Percentiles rank a stretch among this genome's conserved stretches.
These are phyloP conservation scores for Poeciliopsis turrubarensis DNA, from an alignment of 2,113 vertebrate genomes.

Conservation along the genomic window DNA sequence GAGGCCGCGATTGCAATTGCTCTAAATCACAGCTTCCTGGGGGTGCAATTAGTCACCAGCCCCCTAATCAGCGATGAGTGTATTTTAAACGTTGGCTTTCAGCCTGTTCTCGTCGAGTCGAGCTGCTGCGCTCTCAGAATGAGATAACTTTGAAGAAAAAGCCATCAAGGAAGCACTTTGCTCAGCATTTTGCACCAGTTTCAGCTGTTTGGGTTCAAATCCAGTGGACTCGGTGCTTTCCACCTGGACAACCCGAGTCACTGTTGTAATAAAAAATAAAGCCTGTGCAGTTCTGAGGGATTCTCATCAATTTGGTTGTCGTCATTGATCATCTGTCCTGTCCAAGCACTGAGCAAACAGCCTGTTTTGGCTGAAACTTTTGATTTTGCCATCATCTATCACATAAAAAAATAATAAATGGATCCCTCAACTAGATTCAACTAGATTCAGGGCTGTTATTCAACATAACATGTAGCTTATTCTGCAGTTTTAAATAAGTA, in stretches of 20 bases:
- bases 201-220: not conserved
- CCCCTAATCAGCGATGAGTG: slow-evolving; percentile 45
- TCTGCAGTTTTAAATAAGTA: too few species aligned
- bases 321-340: not conserved
- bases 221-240: not conserved
- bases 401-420: not conserved
- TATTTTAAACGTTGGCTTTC: slow-evolving; percentile 32
- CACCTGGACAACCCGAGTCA: not conserved
- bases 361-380: not conserved
- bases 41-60: slow-evolving; percentile 33
- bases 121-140: not conserved
- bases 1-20: slow-evolving; percentile 35
- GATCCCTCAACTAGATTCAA: not conserved
- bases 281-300: not conserved
- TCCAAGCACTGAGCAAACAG: not conserved
- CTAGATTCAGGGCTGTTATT: not conserved
- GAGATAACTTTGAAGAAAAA: not conserved
- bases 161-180: not conserved
- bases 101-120: slow-evolving; percentile 20
- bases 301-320: not conserved
- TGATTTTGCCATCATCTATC: not conserved
- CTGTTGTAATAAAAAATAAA: not conserved
- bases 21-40: slow-evolving; percentile 46
- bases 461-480: not conserved
- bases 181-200: not conserved